These are phyloP conservation scores for Anoplophora glabripennis DNA, from an alignment of 1,140 invertebrate genomes.

Conservation along the genomic window DNA sequence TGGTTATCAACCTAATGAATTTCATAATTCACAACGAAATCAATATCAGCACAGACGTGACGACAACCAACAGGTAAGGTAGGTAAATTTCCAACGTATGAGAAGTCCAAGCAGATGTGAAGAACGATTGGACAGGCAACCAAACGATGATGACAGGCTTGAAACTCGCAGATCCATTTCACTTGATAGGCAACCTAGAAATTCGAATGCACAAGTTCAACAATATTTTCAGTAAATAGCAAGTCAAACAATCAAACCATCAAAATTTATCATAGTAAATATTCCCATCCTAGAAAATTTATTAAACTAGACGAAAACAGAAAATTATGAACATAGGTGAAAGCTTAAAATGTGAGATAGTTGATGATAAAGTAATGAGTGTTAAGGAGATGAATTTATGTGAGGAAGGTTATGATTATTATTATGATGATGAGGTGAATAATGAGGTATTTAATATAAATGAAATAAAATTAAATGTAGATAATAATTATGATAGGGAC, in stretches of 20 bases:
- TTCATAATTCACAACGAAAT: background rate
- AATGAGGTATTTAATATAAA: too few relatives aligned
- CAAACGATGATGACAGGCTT: background rate
- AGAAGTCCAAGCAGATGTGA: background rate
- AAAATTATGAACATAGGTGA: too few relatives aligned
- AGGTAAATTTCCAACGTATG: background rate
- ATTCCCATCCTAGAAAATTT: slow-evolving; percentile 1
- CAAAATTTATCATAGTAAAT: background rate
- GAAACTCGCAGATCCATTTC: background rate
- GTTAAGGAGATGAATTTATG: too few relatives aligned
- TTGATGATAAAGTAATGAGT: too few relatives aligned
- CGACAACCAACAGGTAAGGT: background rate
- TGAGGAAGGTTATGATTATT: too few relatives aligned
- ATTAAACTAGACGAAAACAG: background rate
- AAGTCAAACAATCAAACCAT: background rate
- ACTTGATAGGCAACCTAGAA: too few relatives aligned
- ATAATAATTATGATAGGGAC: too few relatives aligned
- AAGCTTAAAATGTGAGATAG: too few relatives aligned
- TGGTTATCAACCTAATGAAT: background rate
- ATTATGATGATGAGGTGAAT: too few relatives aligned
- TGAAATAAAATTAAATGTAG: too few relatives aligned
- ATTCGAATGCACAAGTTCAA: background rate
- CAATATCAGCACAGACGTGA: too few relatives aligned
- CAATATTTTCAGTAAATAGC: background rate
- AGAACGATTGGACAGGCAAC: background rate